A percentile compares a stretch with the other conserved stretches of the same genome.
These are phyloP conservation scores for Brachynemurus nebulosus DNA, from an alignment of 2,888 invertebrate species.

Conservation along the genomic window DNA sequence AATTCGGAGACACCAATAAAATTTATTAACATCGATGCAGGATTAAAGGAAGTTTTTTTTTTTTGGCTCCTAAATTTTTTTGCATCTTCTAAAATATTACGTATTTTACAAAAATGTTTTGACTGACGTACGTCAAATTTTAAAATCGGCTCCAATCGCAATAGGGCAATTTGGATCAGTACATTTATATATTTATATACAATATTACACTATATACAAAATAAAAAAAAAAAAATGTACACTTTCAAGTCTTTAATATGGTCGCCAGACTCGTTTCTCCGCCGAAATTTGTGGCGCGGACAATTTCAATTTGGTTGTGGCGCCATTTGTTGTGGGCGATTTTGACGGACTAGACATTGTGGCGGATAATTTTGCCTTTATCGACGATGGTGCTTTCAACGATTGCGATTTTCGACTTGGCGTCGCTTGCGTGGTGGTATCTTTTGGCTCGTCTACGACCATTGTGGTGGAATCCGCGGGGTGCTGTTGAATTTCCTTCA, in stretches of 20 bases:
- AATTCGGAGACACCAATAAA: too few relatives aligned
- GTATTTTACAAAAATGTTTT: neutral
- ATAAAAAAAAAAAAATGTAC: neutral
- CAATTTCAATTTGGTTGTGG: conserved; percentile 15
- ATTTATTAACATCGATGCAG: too few relatives aligned
- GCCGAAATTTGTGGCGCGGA: conserved; percentile 31
- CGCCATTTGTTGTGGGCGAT: conserved; percentile 40
- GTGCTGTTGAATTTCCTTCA: conserved; percentile 36
- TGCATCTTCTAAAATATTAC: neutral
- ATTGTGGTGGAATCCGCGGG: conserved; percentile 37
- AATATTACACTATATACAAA: neutral
- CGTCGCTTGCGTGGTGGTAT: conserved; percentile 21
- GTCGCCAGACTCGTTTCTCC: conserved; percentile 60
- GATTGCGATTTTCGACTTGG: conserved; percentile 15
- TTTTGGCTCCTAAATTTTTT: neutral
- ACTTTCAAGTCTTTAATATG: conserved; percentile 39
- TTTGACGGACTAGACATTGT: conserved; percentile 27
- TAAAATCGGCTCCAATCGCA: too few relatives aligned
- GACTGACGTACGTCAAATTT: too few relatives aligned
- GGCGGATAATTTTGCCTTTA: conserved; percentile 35
- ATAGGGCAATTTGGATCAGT: too few relatives aligned
- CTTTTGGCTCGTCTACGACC: conserved; percentile 36
- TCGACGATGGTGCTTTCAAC: conserved; percentile 46
- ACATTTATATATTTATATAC: too few relatives aligned
- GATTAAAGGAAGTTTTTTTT: too few relatives aligned